Base-by-base conservation (phyloP, 2,113 vertebrate genomes). In the Anseranas semipalmata region DNA sequence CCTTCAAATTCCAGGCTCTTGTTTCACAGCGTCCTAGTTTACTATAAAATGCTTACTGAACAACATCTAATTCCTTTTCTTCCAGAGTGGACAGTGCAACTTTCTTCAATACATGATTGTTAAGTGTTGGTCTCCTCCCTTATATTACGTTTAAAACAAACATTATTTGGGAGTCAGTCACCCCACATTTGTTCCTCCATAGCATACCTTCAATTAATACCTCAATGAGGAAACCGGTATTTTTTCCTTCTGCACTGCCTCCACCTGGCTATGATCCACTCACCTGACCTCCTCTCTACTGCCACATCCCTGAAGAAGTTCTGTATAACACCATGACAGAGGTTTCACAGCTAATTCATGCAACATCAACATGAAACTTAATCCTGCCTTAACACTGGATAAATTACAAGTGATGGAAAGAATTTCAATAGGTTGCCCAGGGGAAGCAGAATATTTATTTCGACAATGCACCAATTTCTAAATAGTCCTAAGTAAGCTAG, bases 371-470 rank as follows among this genome's bases (percentile, higher is more conserved):
- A 82, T 45, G 37, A 95, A 96, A 91, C 78, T 95, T 94, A 95
- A 15, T 67, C 83, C 85, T 35, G 55, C 43, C 82, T 85, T 87
- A 48, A 88, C 2, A 0, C 78, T 67, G 87, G 58, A 91, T 81
- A 96, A 95, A 94, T 94, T 77, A 91, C 59, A 91, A 88, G 85
- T 41, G 63, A 97, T 62, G 50, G 86, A 92, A 93, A 59, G 80
- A 67, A 96, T 85, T 90, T 95, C 93, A 91, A 2, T 41, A n/a
- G 35, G 55, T 62, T 85, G 81, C 89, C 87, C 89, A 68, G 50
- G 76, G 95, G 78, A 97, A 96, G 45, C 35, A 79, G 90, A 91
- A 71, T 94, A 89, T 95, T 96, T 97, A 96, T 95, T 95, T 95
- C 87, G 80, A 46, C 63, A 87, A 63, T n/a, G 56, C 75, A 94